These are phyloP conservation scores for Volucella inanis DNA, from an alignment of 2,888 invertebrate genomes.

Conservation along the genomic window DNA sequence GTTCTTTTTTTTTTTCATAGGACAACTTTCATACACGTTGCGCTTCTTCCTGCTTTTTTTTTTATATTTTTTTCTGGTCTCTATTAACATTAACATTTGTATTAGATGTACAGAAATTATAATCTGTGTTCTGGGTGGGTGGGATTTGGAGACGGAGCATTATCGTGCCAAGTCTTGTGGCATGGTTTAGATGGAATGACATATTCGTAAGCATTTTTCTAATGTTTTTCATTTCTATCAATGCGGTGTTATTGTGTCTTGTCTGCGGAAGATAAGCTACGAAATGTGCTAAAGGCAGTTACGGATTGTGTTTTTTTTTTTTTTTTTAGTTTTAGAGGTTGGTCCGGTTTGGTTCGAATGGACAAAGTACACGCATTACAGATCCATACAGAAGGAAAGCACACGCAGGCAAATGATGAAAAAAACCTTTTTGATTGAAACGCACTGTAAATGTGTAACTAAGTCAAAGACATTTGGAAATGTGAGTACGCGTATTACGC, in stretches of 20 bases:
- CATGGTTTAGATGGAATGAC: slow-evolving; percentile 46
- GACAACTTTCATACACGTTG: neutral
- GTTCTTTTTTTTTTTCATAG: slow-evolving; percentile 31
- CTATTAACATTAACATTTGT: slow-evolving; percentile 55
- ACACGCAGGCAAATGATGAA: slow-evolving; percentile 17
- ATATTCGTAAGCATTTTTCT: slow-evolving; percentile 28
- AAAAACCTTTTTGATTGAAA: slow-evolving; percentile 10
- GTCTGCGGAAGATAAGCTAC: slow-evolving; percentile 34
- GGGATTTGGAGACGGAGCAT: slow-evolving; percentile 17
- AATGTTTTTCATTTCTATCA: neutral
- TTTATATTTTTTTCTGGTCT: slow-evolving; percentile 5
- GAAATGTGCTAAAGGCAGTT: slow-evolving; percentile 32
- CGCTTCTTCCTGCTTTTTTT: slow-evolving; percentile 19
- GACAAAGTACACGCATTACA: too few species aligned
- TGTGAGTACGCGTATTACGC: neutral
- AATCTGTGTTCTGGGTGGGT: slow-evolving; percentile 39
- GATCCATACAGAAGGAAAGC: neutral
- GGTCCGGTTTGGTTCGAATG: too few species aligned
- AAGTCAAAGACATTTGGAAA: slow-evolving; percentile 26
- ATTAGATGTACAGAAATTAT: slow-evolving; percentile 42
- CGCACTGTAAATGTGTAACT: neutral
- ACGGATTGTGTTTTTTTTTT: neutral
- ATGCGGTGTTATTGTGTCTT: slow-evolving; percentile 30
- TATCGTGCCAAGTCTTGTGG: slow-evolving; percentile 17
- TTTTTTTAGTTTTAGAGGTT: neutral